These are phyloP conservation scores for Cerastoderma edule DNA, from an alignment of 2,888 invertebrate species.

Conservation along the genomic window DNA sequence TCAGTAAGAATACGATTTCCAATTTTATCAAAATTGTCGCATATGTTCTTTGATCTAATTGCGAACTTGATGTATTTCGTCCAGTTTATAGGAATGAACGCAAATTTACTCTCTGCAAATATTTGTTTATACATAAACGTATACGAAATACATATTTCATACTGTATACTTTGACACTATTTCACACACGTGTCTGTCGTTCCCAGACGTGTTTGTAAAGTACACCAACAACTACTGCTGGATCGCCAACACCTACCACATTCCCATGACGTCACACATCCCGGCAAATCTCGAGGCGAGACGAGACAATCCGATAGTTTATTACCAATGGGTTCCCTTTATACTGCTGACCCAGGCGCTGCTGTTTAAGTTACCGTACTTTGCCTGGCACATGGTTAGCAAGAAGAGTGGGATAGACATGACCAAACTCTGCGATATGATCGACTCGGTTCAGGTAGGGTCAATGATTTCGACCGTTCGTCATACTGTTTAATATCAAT, in stretches of 20 bases:
- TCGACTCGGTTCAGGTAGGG: slow-evolving; percentile 44
- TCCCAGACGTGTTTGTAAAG: slow-evolving; percentile 80
- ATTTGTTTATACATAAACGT: too few species aligned
- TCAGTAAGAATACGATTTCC: too few species aligned
- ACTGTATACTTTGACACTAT: too few species aligned
- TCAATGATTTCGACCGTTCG: slow-evolving; percentile 1
- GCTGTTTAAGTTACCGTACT: slow-evolving; percentile 65
- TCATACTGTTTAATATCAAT: too few species aligned
- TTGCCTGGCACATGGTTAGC: slow-evolving; percentile 62
- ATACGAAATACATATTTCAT: too few species aligned
- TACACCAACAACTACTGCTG: slow-evolving; percentile 85
- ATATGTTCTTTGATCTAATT: too few species aligned
- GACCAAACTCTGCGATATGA: slow-evolving; percentile 52
- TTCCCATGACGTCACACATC: slow-evolving; percentile 68
- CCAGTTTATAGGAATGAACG: too few species aligned
- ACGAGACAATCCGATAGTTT: slow-evolving; percentile 69
- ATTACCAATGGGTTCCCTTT: slow-evolving; percentile 83
- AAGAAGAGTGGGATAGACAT: slow-evolving; percentile 62
- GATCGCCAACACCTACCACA: slow-evolving; percentile 85
- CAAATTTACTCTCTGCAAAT: too few species aligned
- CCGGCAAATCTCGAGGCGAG: slow-evolving; percentile 51
- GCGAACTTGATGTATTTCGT: too few species aligned
- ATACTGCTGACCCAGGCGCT: slow-evolving; percentile 74
- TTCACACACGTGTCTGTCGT: too few species aligned
- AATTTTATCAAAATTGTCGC: too few species aligned